A percentile compares a stretch with the other conserved stretches of the same genome.
These are phyloP conservation scores for Python bivittatus DNA, from an alignment of 2,113 vertebrate genomes.

Conservation along the genomic window DNA sequence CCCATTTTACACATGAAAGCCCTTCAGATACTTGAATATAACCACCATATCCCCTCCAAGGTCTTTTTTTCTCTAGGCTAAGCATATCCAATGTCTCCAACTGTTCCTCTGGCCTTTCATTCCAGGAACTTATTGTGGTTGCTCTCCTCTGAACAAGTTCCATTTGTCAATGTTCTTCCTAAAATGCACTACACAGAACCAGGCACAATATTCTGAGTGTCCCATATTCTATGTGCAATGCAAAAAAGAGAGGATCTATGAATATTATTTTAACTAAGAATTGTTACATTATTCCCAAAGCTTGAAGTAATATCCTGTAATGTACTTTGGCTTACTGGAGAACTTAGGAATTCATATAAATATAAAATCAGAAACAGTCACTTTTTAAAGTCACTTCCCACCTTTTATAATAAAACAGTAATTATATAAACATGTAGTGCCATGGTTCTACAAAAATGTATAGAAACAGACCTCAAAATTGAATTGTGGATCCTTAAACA, in stretches of 20 bases:
- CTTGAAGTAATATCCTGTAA: not conserved
- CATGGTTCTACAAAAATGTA: not conserved
- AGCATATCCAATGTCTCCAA: not conserved
- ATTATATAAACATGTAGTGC: not conserved
- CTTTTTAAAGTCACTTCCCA: constrained; percentile 12
- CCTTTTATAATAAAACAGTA: not conserved
- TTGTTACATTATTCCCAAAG: not conserved
- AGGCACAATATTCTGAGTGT: not conserved
- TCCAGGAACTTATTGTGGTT: not conserved
- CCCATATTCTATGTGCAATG: too few species aligned
- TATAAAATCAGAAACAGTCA: fast-evolving
- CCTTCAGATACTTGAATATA: not conserved
- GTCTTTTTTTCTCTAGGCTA: not conserved
- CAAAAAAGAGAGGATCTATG: too few species aligned
- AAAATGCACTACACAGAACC: not conserved
- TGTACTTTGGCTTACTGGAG: not conserved
- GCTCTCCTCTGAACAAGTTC: not conserved
- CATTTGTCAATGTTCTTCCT: not conserved
- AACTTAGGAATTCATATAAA: not conserved
- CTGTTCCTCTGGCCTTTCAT: not conserved
- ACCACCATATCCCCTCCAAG: not conserved
- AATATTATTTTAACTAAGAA: not conserved
- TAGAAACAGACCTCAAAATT: not conserved
- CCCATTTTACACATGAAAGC: not conserved
- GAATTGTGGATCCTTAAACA: not conserved